Percentiles rank a stretch among this genome's conserved stretches.
Conservation (phyloP, 2,113 vertebrate genomes). For the Recurvirostra avosetta region DNA sequence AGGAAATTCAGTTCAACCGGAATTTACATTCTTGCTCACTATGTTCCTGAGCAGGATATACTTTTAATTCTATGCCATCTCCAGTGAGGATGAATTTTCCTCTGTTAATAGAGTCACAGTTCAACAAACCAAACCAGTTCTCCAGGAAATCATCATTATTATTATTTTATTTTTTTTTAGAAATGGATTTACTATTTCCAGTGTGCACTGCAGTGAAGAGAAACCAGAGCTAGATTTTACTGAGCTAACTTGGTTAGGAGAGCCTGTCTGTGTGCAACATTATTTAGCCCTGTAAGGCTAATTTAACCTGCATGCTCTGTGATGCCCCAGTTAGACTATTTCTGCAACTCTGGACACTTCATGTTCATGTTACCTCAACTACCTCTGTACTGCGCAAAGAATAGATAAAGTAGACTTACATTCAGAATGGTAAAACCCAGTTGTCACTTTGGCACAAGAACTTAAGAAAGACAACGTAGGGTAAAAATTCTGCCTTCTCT, state of each 20-base stretch:
- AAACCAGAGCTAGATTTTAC: background rate
- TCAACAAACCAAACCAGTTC: background rate
- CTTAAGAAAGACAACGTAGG: background rate
- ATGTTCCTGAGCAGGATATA: background rate
- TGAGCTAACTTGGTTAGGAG: background rate
- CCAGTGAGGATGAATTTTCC: background rate
- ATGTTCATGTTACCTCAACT: background rate
- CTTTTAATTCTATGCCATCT: background rate
- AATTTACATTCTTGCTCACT: background rate
- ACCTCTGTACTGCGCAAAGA: background rate
- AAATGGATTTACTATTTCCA: background rate
- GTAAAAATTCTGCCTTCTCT: background rate
- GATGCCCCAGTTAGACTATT: background rate
- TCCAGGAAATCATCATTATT: background rate
- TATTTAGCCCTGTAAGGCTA: background rate
- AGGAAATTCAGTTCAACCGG: background rate
- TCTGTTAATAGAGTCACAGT: background rate
- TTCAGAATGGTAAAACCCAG: background rate
- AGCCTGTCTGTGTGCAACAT: background rate
- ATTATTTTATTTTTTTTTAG: background rate
- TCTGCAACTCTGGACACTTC: background rate
- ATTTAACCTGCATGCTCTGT: background rate
- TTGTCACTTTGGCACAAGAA: background rate
- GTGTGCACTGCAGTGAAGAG: background rate
- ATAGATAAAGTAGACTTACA: background rate